Percentiles rank a stretch among this genome's conserved stretches.
These are phyloP conservation scores for Bubo bubo DNA, from an alignment of 2,113 vertebrate species.

Conservation along the genomic window DNA sequence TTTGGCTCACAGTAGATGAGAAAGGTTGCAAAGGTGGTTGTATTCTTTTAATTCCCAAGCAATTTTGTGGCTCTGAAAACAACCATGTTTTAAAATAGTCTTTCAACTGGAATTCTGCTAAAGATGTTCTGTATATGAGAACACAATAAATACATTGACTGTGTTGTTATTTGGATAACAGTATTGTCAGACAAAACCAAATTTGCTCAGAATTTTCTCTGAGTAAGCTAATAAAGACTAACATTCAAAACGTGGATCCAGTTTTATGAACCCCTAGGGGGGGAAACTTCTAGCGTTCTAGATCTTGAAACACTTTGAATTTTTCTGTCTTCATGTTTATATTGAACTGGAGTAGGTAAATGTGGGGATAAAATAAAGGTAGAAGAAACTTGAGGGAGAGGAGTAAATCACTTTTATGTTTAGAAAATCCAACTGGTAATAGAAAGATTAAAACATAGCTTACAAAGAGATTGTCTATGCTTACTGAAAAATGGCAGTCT, in stretches of 20 bases:
- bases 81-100: not conserved
- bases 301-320: not conserved
- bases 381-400: not conserved
- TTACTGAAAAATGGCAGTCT: not conserved
- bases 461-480: not conserved
- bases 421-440: not conserved
- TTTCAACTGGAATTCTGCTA: not conserved
- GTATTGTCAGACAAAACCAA: not conserved
- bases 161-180: not conserved
- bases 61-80: not conserved
- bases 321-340: not conserved
- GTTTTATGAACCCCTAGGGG: not conserved
- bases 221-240: not conserved
- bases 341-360: not conserved
- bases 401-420: not conserved
- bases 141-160: not conserved
- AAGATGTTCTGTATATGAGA: not conserved
- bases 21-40: not conserved
- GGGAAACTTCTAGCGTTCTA: not conserved
- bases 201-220: not conserved
- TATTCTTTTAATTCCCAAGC: not conserved
- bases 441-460: not conserved
- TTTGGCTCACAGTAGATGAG: not conserved
- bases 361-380: not conserved
- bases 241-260: not conserved